Conservation (phyloP, 2,113 vertebrate species). For the Pelusios castaneus region DNA sequence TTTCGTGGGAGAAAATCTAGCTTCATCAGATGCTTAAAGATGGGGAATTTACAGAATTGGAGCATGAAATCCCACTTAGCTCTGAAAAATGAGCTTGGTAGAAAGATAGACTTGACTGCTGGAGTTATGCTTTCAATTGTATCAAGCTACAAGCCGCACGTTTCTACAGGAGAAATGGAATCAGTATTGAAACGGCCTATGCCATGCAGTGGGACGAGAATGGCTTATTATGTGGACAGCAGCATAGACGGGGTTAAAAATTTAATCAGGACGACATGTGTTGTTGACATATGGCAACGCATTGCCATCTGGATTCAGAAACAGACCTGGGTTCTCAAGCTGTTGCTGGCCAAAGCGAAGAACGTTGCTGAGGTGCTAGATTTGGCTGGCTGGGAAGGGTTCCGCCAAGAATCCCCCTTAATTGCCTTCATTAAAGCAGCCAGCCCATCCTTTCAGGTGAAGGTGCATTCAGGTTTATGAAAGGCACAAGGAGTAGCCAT, state of each 20-base stretch:
- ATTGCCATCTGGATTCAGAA: conserved; percentile 85
- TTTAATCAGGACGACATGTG: conserved; percentile 86
- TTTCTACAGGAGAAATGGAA: conserved; percentile 44
- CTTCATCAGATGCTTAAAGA: too few species aligned
- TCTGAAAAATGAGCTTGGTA: neutral
- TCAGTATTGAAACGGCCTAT: conserved; percentile 34
- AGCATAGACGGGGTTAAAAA: conserved; percentile 81
- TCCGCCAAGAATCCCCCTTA: conserved; percentile 74
- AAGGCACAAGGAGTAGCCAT: neutral
- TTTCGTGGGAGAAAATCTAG: too few species aligned
- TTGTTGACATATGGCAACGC: conserved; percentile 83
- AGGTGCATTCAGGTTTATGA: conserved; percentile 31
- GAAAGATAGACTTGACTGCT: conserved; percentile 10
- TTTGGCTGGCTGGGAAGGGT: conserved; percentile 78
- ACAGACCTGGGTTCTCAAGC: conserved; percentile 86
- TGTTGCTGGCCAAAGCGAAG: conserved; percentile 83
- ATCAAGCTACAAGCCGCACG: neutral
- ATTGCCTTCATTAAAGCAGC: conserved; percentile 67
- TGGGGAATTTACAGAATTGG: too few species aligned
- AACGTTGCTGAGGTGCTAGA: conserved; percentile 80
- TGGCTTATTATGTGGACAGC: conserved; percentile 63
- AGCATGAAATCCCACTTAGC: conserved; percentile 27
- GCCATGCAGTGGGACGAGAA: conserved; percentile 61
- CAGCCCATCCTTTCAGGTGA: conserved; percentile 62
- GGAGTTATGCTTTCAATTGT: neutral